Base-by-base conservation (phyloP, 2,888 invertebrate species). In the Phrixothrix hirtus region DNA sequence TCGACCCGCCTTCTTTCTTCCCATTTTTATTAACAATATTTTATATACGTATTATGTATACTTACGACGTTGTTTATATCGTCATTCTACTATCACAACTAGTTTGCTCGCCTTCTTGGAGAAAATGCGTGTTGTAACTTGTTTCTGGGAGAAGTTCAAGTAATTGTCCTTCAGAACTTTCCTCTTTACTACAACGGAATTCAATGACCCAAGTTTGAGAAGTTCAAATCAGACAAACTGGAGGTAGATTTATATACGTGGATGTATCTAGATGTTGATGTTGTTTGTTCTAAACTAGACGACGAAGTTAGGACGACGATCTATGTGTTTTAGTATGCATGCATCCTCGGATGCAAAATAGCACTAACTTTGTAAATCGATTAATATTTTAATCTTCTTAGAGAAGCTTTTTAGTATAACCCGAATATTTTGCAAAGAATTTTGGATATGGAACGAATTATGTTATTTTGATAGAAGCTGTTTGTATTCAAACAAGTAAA, bases 121-220 rank as follows among this genome's bases (percentile, higher is more conserved):
- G 26, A 37, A 41, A 46, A 46, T 46, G 46, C 41, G 52, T 52
- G 52, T 46, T 46, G 52, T 46, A 38, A 39, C 35, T n/a, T n/a
- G n/a, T n/a, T n/a, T n/a, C 52, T 42, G 21, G 41, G 29, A 21
- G 21, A 53, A 53, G 37, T 53, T 53, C 38, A 30, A 43, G 53
- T 53, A 53, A 53, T 53, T 53, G 53, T 43, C 37, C 42, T 53
- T 53, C 57, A 56, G 62, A 65, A 66, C 62, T 67, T 66, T 62
- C 60, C 58, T 61, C 63, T 63, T 58, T 60, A 56, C 56, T 57
- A 52, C 60, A 57, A 48, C 58, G 63, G 61, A 64, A 65, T 66
- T 65, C 65, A 62, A 66, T 66, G 65, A 64, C 55, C 64, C 60
- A 65, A 67, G 60, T 65, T 67, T 62, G 49, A 47, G 57, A 58